A percentile compares a stretch with the other conserved stretches of the same genome.
These are phyloP conservation scores for Laupala kohalensis DNA, from an alignment of 1,140 invertebrate genomes.

Conservation along the genomic window DNA sequence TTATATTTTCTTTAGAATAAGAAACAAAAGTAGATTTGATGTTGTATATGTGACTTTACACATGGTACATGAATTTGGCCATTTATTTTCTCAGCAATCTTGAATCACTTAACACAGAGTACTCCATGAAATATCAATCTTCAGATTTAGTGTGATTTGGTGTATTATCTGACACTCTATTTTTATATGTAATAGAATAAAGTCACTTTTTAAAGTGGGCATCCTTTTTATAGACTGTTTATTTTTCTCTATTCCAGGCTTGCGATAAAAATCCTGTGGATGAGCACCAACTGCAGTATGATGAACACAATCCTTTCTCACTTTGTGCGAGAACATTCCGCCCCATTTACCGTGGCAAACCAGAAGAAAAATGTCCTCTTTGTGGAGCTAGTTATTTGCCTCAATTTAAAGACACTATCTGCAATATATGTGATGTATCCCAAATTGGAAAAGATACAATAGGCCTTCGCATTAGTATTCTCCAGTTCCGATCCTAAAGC, in stretches of 20 bases:
- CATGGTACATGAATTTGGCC: too few relatives aligned
- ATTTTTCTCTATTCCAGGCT: slow-evolving; percentile 38
- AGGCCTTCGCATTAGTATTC: slow-evolving; percentile 69
- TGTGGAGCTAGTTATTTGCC: slow-evolving; percentile 84
- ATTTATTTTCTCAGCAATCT: too few relatives aligned
- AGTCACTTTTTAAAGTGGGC: background rate
- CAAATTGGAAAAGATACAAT: slow-evolving; percentile 82
- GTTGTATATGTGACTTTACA: too few relatives aligned
- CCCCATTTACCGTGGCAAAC: slow-evolving; percentile 91
- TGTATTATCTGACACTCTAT: too few relatives aligned
- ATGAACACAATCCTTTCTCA: slow-evolving; percentile 96
- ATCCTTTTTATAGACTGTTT: too few relatives aligned
- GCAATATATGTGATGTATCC: slow-evolving; percentile 75
- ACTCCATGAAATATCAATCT: too few relatives aligned
- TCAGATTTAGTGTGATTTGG: too few relatives aligned
- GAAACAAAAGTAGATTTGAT: too few relatives aligned
- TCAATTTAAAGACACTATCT: slow-evolving; percentile 74
- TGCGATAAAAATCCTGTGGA: slow-evolving; percentile 87
- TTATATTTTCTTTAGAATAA: too few relatives aligned
- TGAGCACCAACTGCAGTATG: slow-evolving; percentile 80
- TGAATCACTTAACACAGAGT: too few relatives aligned
- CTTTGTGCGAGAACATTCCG: slow-evolving; percentile 83
- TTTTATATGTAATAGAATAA: background rate
- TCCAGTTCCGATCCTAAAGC: slow-evolving; percentile 40
- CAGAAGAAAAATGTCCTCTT: slow-evolving; percentile 86